Evolutionary conservation across 1,140 invertebrate genomes (phyloP), one percentile per base, ranked within the genome.

Genomic region (Aphelenchoides besseyi): DNA sequence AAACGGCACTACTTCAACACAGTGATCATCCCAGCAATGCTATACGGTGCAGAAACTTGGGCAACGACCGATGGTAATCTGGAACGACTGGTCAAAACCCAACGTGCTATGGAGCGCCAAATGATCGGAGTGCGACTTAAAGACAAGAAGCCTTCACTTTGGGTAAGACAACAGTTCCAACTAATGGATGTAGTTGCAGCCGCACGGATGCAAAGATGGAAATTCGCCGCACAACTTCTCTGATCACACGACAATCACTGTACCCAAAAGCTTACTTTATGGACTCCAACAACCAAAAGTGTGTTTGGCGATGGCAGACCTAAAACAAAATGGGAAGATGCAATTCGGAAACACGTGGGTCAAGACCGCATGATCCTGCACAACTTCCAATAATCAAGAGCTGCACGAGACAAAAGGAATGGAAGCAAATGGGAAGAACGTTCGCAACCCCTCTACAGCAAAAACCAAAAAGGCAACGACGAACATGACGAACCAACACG

Each of bases 1-100:
- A 66, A 66, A 26, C 23, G 63, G n/a, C 8, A 26, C 8, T 62
- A 12, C 63, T 53, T 66, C 48, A 52, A 66, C 63, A 68, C 26
- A n/a, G 23, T 52, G 8, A 53, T 66, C 9, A 9, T 66, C 12
- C 63, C 63, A 26, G 26, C 48, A 16, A 12, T 66, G 26, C 48
- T 66, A 12, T 66, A 66, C 26, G 63, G 63, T 29, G 8, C 8
- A 8, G 63, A 66, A 26, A 66, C 63, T 9, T 66, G 63, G 63
- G 63, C 63, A 8, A 18, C 37, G 5, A 69, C 68, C 3, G 37
- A 69, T 23, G 23, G n/a, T n/a, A 35, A 61, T 1, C 18, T 32
- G 30, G 9, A 16, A n/a, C 18, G 66, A 28, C 23, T 69, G 3
- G 23, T 16, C 3, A 26, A 33, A 3, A 18, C 18, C 1, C 68